Conservation (phyloP, 2,797 vertebrate genomes). For the Sebastes melanostomus region DNA sequence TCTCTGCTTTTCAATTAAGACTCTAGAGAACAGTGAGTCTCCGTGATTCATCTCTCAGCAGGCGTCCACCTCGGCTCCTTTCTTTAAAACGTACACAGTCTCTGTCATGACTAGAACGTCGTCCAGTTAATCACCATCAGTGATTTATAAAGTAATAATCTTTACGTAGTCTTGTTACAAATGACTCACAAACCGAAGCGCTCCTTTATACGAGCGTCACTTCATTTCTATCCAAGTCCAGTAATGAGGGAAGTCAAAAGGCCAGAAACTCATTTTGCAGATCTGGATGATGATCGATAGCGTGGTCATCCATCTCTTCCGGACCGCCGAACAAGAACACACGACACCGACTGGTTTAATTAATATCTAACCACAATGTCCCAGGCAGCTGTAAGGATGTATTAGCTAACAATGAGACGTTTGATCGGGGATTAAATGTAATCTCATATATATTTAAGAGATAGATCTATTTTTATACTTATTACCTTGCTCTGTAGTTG, state of each 20-base stretch:
- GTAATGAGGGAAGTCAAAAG: neutral
- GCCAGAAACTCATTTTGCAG: neutral
- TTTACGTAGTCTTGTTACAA: neutral
- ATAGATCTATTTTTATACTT: no score
- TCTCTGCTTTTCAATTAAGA: conserved; percentile 37
- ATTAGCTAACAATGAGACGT: neutral
- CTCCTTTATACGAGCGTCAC: neutral
- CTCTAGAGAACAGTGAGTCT: neutral
- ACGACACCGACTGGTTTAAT: neutral
- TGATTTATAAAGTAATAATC: conserved; percentile 27
- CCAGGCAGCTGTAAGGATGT: neutral
- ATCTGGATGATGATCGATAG: neutral
- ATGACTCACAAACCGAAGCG: neutral
- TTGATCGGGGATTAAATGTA: neutral
- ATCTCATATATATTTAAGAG: no score
- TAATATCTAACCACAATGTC: neutral
- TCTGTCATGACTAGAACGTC: neutral
- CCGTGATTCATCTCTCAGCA: conserved; percentile 1
- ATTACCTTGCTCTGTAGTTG: no score
- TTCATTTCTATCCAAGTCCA: neutral
- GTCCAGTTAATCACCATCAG: neutral
- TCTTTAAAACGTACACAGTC: neutral
- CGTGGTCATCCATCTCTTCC: neutral
- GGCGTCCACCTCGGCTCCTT: neutral
- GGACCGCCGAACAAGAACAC: neutral